These are phyloP conservation scores for Machimus atricapillus DNA, from an alignment of 2,888 invertebrate species.

Conservation along the genomic window DNA sequence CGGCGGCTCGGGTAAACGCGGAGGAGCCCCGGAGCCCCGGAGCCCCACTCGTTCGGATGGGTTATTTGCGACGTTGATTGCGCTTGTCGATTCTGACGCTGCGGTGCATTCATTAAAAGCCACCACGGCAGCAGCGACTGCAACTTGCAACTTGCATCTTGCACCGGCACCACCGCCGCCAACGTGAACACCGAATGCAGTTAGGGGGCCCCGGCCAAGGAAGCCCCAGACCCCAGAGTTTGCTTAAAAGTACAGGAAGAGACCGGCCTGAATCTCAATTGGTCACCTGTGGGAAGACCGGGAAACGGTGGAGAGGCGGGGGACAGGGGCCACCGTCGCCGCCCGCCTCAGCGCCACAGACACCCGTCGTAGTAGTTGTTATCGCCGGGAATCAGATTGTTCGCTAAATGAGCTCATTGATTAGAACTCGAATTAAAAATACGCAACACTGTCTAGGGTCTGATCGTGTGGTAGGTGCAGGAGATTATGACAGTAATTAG, in stretches of 20 bases:
- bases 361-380: background rate
- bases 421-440: slow-evolving; percentile 42
- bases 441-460: slow-evolving; percentile 40
- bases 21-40: background rate
- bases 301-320: background rate
- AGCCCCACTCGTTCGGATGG: background rate
- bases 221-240: background rate
- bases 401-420: slow-evolving; percentile 42
- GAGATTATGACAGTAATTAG: slow-evolving; percentile 40
- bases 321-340: background rate
- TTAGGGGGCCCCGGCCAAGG: background rate
- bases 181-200: slow-evolving; percentile 3
- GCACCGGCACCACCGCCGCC: background rate
- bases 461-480: slow-evolving; percentile 43
- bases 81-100: slow-evolving; percentile 37
- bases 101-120: slow-evolving; percentile 32
- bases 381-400: slow-evolving; percentile 43
- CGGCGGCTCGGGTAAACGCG: background rate
- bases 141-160: background rate
- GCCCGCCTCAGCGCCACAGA: background rate
- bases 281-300: slow-evolving; percentile 3
- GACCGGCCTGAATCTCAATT: slow-evolving; percentile 22
- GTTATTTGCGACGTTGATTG: slow-evolving; percentile 39
- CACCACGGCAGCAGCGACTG: background rate
- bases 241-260: slow-evolving; percentile 17